A percentile compares a stretch with the other conserved stretches of the same genome.
Conservation (phyloP, 2,113 vertebrate genomes). For the Pyxicephalus adspersus region DNA sequence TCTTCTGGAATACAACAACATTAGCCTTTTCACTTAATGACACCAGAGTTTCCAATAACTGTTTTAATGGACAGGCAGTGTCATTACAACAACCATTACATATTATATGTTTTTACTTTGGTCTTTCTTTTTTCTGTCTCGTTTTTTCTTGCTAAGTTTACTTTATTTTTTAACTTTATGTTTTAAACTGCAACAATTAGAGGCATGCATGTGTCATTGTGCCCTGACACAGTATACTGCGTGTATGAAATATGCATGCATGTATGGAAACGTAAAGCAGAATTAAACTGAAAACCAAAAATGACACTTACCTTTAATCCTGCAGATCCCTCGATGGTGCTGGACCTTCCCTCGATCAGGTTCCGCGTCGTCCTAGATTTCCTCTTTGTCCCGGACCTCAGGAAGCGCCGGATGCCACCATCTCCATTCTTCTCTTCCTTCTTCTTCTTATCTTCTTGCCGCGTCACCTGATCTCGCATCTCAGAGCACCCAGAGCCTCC, state of each 20-base stretch:
- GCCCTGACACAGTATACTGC: constrained; percentile 54
- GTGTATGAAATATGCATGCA: background rate
- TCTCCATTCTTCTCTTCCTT: too few relatives aligned
- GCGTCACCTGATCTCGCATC: too few relatives aligned
- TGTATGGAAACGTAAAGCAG: too few relatives aligned
- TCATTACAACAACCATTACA: constrained; percentile 59
- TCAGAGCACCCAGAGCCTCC: too few relatives aligned
- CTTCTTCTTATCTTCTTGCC: too few relatives aligned
- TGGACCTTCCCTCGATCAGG: too few relatives aligned
- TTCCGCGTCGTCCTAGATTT: too few relatives aligned
- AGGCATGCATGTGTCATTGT: constrained; percentile 59
- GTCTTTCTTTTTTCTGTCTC: background rate
- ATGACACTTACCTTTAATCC: too few relatives aligned
- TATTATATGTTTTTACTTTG: constrained; percentile 50
- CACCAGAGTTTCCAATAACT: constrained; percentile 60
- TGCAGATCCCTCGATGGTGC: too few relatives aligned
- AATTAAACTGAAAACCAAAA: too few relatives aligned
- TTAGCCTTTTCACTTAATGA: constrained; percentile 60
- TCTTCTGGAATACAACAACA: constrained; percentile 59
- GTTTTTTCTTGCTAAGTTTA: constrained; percentile 51
- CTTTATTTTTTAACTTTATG: constrained; percentile 52
- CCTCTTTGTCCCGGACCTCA: too few relatives aligned
- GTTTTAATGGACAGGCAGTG: constrained; percentile 63
- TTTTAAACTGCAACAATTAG: constrained; percentile 56
- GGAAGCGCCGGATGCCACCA: too few relatives aligned